phyloP scores from a whole-genome alignment of 35 echinoderm and acorn worm species.

The Strongylocentrotus purpuratus region DNA sequence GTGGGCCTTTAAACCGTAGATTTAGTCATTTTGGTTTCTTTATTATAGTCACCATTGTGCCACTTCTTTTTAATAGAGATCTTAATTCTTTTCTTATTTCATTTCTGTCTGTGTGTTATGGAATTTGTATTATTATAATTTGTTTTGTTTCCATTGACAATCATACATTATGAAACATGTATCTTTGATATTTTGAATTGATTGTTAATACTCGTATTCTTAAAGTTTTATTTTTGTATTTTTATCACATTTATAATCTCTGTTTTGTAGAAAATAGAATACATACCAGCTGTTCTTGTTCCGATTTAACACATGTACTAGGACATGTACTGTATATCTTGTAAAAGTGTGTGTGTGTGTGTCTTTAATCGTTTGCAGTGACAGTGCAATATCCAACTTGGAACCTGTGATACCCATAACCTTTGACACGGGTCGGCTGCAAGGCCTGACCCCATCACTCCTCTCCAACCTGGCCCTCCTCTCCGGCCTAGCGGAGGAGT shows the following conservation, averaged over 20 bases:
- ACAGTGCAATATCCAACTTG: constrained; percentile 88
- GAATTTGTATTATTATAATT: too few species aligned
- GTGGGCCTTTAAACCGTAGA: too few species aligned
- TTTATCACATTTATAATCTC: not conserved
- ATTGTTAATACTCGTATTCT: not conserved
- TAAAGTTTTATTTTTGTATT: not conserved
- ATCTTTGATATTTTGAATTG: not conserved
- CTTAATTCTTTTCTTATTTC: too few species aligned
- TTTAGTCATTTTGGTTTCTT: too few species aligned
- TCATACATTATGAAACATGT: not conserved
- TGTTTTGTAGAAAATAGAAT: not conserved
- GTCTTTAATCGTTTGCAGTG: constrained; percentile 58
- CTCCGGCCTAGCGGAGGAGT: constrained; percentile 78
- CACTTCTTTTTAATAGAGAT: too few species aligned
- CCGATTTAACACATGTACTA: not conserved
- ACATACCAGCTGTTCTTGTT: not conserved
- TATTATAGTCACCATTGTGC: too few species aligned
- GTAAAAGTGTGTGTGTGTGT: not conserved
- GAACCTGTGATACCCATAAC: constrained; percentile 69
- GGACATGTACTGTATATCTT: not conserved
- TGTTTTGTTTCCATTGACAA: too few species aligned
- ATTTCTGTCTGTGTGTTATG: too few species aligned
- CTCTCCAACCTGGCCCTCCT: constrained; percentile 83
- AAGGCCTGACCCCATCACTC: constrained; percentile 68
- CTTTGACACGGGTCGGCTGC: constrained; percentile 71